Conservation (phyloP, 2,888 invertebrate genomes). For the Latrodectus elegans region DNA sequence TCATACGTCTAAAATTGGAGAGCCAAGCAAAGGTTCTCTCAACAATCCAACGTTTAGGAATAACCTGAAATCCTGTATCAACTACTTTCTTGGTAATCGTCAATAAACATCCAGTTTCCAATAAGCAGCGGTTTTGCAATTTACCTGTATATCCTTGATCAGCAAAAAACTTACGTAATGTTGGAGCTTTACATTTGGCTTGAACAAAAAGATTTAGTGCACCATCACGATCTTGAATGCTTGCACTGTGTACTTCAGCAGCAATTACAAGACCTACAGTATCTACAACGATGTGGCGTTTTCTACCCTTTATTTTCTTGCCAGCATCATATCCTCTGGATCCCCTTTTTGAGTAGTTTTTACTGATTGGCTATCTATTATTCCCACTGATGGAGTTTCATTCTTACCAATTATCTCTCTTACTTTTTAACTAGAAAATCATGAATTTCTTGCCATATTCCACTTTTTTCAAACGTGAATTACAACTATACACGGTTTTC, state of each 20-base stretch:
- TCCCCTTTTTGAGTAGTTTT: slow-evolving; percentile 12
- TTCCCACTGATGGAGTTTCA: slow-evolving; percentile 12
- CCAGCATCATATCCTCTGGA: slow-evolving; percentile 13
- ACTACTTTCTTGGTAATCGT: slow-evolving; percentile 12
- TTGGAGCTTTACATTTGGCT: slow-evolving; percentile 23
- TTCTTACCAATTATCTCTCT: slow-evolving; percentile 11
- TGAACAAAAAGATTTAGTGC: neutral
- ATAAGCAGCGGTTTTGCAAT: slow-evolving; percentile 12
- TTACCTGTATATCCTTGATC: slow-evolving; percentile 16
- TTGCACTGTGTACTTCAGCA: slow-evolving; percentile 6
- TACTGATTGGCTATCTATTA: slow-evolving; percentile 12
- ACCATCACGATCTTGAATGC: slow-evolving; percentile 10
- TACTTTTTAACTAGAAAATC: slow-evolving; percentile 11
- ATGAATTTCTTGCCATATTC: slow-evolving; percentile 1
- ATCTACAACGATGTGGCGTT: slow-evolving; percentile 1
- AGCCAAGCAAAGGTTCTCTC: slow-evolving; percentile 27
- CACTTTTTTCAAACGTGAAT: no score
- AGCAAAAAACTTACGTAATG: slow-evolving; percentile 14
- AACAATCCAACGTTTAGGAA: slow-evolving; percentile 31
- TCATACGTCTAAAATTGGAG: no score
- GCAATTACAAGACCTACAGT: slow-evolving; percentile 4
- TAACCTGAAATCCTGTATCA: slow-evolving; percentile 39
- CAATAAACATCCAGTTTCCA: slow-evolving; percentile 1
- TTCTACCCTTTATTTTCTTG: neutral
- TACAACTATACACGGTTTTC: no score